phyloP scores from a whole-genome alignment of 2,113 vertebrate genomes.

The Erpornis zantholeuca region DNA sequence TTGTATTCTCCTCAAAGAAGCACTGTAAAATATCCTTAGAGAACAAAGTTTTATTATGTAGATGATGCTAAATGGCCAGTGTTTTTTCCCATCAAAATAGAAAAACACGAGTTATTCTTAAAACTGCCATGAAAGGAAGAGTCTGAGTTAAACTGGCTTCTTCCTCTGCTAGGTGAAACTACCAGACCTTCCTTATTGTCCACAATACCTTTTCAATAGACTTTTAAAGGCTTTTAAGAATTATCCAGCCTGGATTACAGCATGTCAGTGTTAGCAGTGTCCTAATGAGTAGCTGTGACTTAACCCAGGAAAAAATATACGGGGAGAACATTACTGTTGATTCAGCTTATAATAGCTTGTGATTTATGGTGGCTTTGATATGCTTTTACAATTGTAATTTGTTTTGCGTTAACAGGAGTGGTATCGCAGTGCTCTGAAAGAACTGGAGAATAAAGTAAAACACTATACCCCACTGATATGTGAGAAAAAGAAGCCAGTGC shows the following conservation, averaged over 20 bases:
- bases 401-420: constrained; percentile 74
- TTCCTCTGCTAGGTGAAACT: background rate
- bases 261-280: background rate
- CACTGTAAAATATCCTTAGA: background rate
- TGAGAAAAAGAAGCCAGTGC: constrained; percentile 89
- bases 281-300: background rate
- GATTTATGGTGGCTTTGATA: background rate
- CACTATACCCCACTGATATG: constrained; percentile 74
- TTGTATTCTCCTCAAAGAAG: background rate
- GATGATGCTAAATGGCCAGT: background rate
- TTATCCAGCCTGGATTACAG: background rate
- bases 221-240: background rate
- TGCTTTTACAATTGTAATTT: background rate
- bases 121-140: background rate
- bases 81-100: background rate
- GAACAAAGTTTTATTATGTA: background rate
- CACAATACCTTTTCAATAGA: background rate
- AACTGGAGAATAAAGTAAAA: constrained; percentile 55
- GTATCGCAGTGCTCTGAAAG: constrained; percentile 67
- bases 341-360: background rate
- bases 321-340: background rate
- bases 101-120: background rate
- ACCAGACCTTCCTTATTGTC: background rate
- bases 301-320: background rate
- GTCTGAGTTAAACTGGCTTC: background rate